phyloP scores from a whole-genome alignment of 2,888 invertebrate genomes.

The Spisula solida region DNA sequence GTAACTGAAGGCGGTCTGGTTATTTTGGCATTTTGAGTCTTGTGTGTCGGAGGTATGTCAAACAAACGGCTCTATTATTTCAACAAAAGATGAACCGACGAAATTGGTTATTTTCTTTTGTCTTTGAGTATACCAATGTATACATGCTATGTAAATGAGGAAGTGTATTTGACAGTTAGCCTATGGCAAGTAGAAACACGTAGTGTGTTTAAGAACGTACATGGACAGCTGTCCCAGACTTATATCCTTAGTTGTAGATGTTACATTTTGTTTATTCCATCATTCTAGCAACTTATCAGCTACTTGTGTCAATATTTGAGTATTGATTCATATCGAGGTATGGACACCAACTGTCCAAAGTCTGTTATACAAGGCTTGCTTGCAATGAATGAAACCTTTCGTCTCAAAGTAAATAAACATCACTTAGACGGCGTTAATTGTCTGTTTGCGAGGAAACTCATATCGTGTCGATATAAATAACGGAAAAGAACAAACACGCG shows the following conservation, averaged over 20 bases:
- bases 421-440: not conserved
- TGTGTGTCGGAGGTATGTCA: no score
- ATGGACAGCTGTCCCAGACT: not conserved
- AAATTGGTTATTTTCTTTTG: no score
- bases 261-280: not conserved
- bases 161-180: not conserved
- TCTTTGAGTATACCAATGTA: no score
- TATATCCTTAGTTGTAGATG: not conserved
- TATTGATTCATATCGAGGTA: not conserved
- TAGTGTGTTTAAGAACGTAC: no score
- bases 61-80: no score
- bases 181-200: no score
- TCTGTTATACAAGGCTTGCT: not conserved
- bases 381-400: not conserved
- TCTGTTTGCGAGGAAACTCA: not conserved
- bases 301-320: conserved; percentile 7
- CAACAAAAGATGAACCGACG: no score
- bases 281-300: not conserved
- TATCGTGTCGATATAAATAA: conserved; percentile 1
- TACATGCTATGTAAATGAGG: no score
- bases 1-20: no score
- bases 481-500: not conserved
- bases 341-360: not conserved
- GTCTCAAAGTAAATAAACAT: conserved; percentile 6
- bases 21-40: no score